Percentiles rank a stretch among this genome's conserved stretches.
These are phyloP conservation scores for Spilarctia lutea DNA, from an alignment of 2,888 invertebrate species.

Conservation along the genomic window DNA sequence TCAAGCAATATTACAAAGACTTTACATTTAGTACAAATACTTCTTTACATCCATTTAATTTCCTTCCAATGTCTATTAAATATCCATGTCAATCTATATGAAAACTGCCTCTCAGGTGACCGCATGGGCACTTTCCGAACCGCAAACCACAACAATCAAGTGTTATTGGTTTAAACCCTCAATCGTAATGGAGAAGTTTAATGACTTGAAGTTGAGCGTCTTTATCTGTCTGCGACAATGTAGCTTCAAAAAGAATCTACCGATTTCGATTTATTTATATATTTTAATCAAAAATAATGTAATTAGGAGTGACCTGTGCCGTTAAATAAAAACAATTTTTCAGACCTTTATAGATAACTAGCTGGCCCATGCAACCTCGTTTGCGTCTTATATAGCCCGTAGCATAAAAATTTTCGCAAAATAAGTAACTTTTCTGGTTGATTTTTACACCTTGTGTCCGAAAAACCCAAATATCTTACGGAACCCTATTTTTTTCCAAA, in stretches of 20 bases:
- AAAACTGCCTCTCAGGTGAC: background rate
- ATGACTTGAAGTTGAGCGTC: background rate
- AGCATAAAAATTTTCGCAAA: too few relatives aligned
- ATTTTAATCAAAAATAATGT: background rate
- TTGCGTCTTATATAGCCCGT: too few relatives aligned
- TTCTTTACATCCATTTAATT: background rate
- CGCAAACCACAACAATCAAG: constrained; percentile 19
- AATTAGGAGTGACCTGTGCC: background rate
- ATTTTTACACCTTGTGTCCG: too few relatives aligned
- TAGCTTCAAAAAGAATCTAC: background rate
- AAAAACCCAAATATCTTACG: too few relatives aligned
- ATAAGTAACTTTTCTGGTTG: too few relatives aligned
- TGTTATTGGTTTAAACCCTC: constrained; percentile 1
- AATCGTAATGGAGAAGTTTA: background rate
- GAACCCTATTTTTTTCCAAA: too few relatives aligned
- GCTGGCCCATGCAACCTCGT: too few relatives aligned
- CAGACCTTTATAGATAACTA: background rate
- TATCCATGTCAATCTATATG: background rate
- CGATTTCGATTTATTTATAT: background rate
- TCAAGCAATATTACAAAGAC: too few relatives aligned
- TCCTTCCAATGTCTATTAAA: background rate
- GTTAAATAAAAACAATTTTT: background rate
- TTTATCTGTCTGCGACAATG: background rate
- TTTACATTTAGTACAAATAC: too few relatives aligned
- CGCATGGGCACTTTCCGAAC: background rate